phyloP scores from a whole-genome alignment of 1,140 invertebrate genomes.

The Ridgeia piscesae region DNA sequence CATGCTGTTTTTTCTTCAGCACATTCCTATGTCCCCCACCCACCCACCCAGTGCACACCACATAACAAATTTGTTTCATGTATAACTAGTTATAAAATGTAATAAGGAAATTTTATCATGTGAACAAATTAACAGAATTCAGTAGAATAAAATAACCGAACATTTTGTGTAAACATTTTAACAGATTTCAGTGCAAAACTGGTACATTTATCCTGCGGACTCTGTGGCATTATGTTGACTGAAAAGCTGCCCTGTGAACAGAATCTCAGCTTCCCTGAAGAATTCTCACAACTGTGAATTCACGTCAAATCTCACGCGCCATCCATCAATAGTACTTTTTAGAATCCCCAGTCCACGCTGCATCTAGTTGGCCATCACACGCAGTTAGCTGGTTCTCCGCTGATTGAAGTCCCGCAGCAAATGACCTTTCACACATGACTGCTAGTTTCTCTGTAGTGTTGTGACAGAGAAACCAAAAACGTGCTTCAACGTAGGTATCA shows the following conservation, averaged over 20 bases:
- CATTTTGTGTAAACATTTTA: too few relatives aligned
- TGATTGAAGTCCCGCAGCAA: not conserved
- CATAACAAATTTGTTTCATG: not conserved
- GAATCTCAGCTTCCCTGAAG: not conserved
- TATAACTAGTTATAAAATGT: too few relatives aligned
- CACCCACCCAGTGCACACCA: not conserved
- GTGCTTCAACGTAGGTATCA: not conserved
- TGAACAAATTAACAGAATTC: too few relatives aligned
- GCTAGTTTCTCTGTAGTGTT: not conserved
- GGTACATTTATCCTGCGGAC: too few relatives aligned
- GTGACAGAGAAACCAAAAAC: not conserved
- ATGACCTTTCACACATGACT: not conserved
- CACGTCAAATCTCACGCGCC: not conserved
- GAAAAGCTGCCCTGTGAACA: not conserved
- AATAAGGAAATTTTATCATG: too few relatives aligned
- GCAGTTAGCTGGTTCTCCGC: not conserved
- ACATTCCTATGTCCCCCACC: not conserved
- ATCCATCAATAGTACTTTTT: not conserved
- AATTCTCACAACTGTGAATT: not conserved
- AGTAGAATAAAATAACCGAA: too few relatives aligned
- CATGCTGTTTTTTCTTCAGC: not conserved
- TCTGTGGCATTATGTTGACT: not conserved
- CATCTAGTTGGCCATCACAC: not conserved
- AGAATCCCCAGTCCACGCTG: not conserved
- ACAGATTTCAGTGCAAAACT: too few relatives aligned